Evolutionary conservation across 2,797 vertebrate species (phyloP).

Genomic region (Columba guinea): DNA sequence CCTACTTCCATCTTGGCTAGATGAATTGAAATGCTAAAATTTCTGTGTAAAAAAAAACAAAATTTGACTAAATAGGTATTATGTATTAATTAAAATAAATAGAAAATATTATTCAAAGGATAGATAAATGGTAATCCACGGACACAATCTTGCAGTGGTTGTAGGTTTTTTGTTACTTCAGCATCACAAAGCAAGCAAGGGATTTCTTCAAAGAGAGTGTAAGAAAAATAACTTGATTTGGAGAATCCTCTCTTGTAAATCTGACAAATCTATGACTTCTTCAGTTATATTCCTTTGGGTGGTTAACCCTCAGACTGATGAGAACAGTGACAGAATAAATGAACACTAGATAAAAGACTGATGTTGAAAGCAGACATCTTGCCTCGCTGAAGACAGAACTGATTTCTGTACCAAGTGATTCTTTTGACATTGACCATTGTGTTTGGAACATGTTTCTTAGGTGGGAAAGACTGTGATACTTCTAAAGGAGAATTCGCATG

Average conservation of each 20-base stretch:
- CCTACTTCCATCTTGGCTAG: not conserved
- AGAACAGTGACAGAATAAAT: not conserved
- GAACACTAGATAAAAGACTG: not conserved
- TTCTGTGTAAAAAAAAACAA: not conserved
- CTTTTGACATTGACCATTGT: not conserved
- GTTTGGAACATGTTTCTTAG: not conserved
- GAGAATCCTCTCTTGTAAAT: not conserved
- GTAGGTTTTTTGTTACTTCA: not conserved
- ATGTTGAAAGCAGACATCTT: not conserved
- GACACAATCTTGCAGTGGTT: not conserved
- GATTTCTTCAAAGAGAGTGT: not conserved
- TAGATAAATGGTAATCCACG: not conserved
- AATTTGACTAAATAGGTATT: not conserved
- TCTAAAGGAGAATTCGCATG: not conserved
- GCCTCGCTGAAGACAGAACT: not conserved
- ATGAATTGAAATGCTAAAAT: not conserved
- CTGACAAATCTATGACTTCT: not conserved
- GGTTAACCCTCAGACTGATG: not conserved
- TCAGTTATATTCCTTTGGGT: not conserved
- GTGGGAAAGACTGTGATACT: not conserved
- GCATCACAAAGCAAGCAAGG: not conserved
- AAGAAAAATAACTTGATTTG: not conserved
- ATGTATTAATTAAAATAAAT: not conserved
- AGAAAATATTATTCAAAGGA: not conserved
- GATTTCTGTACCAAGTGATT: not conserved